A percentile compares a stretch with the other conserved stretches of the same genome.
These are phyloP conservation scores for Cheumatopsyche charites DNA, from an alignment of 1,140 invertebrate species.

Conservation along the genomic window DNA sequence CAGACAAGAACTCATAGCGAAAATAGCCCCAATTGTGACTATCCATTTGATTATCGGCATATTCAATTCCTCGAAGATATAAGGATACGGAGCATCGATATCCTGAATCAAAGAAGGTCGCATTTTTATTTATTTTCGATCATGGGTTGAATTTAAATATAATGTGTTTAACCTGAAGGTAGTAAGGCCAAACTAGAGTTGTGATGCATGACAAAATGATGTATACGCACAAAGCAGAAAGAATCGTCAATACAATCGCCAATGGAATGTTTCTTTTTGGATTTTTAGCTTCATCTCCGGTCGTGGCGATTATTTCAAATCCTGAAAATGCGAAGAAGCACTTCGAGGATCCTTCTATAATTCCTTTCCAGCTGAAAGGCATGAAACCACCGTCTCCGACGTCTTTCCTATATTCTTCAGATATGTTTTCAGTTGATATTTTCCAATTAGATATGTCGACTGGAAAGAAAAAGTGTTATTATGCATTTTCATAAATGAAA, in stretches of 20 bases:
- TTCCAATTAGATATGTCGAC: constrained; percentile 72
- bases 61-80: constrained; percentile 76
- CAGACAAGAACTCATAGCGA: constrained; percentile 77
- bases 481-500: constrained; percentile 2
- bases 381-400: constrained; percentile 79
- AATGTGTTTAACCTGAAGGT: constrained; percentile 67
- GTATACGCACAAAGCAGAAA: constrained; percentile 81
- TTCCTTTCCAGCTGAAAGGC: constrained; percentile 80
- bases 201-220: constrained; percentile 84
- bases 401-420: constrained; percentile 55
- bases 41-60: constrained; percentile 82
- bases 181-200: constrained; percentile 94
- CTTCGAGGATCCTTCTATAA: constrained; percentile 84
- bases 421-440: constrained; percentile 64
- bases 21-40: constrained; percentile 85
- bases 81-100: constrained; percentile 80
- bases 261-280: constrained; percentile 86
- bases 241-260: constrained; percentile 82
- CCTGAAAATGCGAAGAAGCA: constrained; percentile 93
- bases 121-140: not conserved
- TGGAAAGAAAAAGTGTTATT: constrained; percentile 50
- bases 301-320: constrained; percentile 88
- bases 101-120: constrained; percentile 61
- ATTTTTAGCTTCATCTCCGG: constrained; percentile 84
- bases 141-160: no score